Evolutionary conservation across 1,140 invertebrate species (phyloP), one percentile per base, ranked within the genome.

Genomic region (Drosophila santomea): DNA sequence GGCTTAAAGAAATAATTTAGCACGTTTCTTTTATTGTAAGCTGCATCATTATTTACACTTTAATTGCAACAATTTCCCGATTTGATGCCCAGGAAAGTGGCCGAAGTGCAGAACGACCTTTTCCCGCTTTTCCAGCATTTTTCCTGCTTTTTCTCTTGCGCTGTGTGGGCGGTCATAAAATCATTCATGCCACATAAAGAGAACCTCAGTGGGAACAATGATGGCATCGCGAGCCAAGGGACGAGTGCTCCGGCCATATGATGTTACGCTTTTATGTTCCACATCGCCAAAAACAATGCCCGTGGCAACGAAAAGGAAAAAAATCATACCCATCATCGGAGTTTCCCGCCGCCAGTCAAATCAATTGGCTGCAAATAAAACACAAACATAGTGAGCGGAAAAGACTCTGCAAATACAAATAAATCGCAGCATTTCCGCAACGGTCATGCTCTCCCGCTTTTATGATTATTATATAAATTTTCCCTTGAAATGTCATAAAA

Each of bases 391-490:
- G 15, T 41, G 50, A 48, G 41, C 72, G 61, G 71, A 58, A 74
- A 43, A 75, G 67, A 85, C 77, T 80, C 82, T 78, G 60, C 82
- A 82, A 86, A 88, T 68, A 86, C 75, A 83, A 86, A 86, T 86
- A 86, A 86, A 86, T 86, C 83, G 83, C 83, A 88, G 83, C 62
- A 77, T 79, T 86, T 86, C 83, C 82, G 79, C 83, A 79, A 73
- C 67, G 84, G 79, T 83, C 83, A 83, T 83, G 84, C 77, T 86
- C 75, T 59, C 55, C 61, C 50, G 83, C 84, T 86, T 86, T 86
- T 86, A 86, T 86, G 83, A 89, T 86, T 86, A 86, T 86, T 86
- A 86, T 86, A 86, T 79, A 89, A 86, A 79, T 88, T 88, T 82
- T 58, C 45, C 69, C 78, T 74, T 68, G 78, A 72, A 60, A 56